Conservation (phyloP, 92 coral and sea anemone genomes). For the Pocillopora meandrina region DNA sequence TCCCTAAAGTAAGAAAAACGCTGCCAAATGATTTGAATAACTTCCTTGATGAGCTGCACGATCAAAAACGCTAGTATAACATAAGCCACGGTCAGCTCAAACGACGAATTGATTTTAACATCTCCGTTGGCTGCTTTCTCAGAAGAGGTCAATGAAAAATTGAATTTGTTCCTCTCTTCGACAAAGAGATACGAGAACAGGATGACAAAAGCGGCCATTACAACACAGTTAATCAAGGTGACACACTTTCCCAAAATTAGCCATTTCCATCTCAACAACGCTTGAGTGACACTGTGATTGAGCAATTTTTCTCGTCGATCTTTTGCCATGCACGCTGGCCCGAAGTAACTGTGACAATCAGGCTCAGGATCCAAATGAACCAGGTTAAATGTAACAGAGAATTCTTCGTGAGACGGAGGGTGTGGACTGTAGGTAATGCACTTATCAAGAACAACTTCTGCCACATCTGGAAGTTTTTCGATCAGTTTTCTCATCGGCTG, state of each 20-base stretch:
- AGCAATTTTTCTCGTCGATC: slow-evolving; percentile 71
- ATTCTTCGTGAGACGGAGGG: slow-evolving; percentile 65
- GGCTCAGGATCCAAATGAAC: slow-evolving; percentile 65
- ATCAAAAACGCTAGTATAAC: slow-evolving; percentile 36
- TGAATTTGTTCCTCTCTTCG: slow-evolving; percentile 54
- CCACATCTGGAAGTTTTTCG: slow-evolving; percentile 73
- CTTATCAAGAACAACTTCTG: slow-evolving; percentile 75
- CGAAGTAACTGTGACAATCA: slow-evolving; percentile 24
- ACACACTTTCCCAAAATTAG: slow-evolving; percentile 66
- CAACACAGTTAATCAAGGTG: slow-evolving; percentile 35
- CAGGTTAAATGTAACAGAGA: slow-evolving; percentile 69
- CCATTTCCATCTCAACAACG: slow-evolving; percentile 77
- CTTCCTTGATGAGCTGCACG: slow-evolving; percentile 54
- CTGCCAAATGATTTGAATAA: slow-evolving; percentile 58
- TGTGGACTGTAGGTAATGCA: slow-evolving; percentile 65
- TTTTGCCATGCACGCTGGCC: slow-evolving; percentile 64
- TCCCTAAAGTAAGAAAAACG: slow-evolving; percentile 64
- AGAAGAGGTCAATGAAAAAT: slow-evolving; percentile 2
- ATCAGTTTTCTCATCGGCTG: slow-evolving; percentile 61
- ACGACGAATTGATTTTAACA: not conserved
- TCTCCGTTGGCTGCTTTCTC: not conserved
- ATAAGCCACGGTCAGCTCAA: slow-evolving; percentile 1
- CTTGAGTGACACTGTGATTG: slow-evolving; percentile 73
- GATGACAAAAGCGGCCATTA: slow-evolving; percentile 51
- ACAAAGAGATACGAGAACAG: slow-evolving; percentile 56